A percentile compares a stretch with the other conserved stretches of the same genome.
These are phyloP conservation scores for Mus caroli DNA, from an alignment of 2,797 vertebrate species.

Conservation along the genomic window DNA sequence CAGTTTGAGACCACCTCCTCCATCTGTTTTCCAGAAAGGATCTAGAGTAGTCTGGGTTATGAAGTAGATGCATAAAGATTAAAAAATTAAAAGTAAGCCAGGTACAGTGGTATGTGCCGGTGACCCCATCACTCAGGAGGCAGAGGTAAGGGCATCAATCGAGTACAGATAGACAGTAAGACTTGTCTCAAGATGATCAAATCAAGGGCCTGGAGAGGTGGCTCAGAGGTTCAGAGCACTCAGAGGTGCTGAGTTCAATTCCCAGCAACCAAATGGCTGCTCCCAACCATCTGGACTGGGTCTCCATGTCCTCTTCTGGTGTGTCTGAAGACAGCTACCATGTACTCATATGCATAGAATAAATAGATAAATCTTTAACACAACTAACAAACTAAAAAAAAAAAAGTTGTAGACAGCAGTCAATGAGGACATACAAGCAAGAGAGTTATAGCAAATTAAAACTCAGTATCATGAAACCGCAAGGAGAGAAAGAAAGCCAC, in stretches of 20 bases:
- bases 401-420: not conserved
- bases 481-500: not conserved
- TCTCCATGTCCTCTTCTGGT: too few species aligned
- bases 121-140: not conserved
- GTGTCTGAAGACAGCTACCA: not conserved
- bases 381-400: not conserved
- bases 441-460: not conserved
- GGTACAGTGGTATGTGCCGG: not conserved
- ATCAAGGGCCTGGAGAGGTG: not conserved
- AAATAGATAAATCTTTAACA: not conserved
- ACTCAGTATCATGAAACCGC: not conserved
- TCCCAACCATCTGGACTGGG: too few species aligned
- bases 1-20: not conserved
- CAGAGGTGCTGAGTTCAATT: too few species aligned
- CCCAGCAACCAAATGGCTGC: too few species aligned
- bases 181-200: not conserved
- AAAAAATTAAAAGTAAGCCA: not conserved
- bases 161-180: not conserved
- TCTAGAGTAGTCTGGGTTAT: slow-evolving; percentile 20
- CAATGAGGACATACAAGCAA: not conserved
- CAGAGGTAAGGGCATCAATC: too few species aligned
- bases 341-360: too few species aligned
- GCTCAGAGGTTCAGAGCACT: not conserved
- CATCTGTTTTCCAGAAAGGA: slow-evolving; percentile 55
- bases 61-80: not conserved